phyloP scores from a whole-genome alignment of 2,113 vertebrate genomes.

The Thermophis baileyi region DNA sequence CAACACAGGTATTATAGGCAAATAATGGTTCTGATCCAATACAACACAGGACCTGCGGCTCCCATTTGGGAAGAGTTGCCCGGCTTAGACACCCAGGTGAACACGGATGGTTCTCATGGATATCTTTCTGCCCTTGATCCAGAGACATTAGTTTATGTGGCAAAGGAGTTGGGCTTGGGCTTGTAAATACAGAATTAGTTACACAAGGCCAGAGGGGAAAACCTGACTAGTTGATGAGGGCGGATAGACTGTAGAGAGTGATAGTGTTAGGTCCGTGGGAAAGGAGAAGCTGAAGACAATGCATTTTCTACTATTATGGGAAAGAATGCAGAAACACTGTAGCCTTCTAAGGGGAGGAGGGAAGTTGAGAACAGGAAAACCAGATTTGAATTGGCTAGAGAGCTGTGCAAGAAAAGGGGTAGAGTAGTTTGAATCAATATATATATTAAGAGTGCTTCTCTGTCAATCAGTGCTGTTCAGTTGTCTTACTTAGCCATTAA shows the following conservation, averaged over 20 bases:
- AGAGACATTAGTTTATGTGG: background rate
- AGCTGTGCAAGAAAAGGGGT: background rate
- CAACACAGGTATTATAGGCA: background rate
- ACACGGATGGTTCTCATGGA: background rate
- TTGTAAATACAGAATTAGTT: background rate
- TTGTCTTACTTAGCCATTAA: background rate
- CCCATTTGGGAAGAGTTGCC: background rate
- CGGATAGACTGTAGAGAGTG: background rate
- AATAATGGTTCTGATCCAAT: background rate
- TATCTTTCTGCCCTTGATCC: background rate
- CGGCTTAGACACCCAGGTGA: background rate
- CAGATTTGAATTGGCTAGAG: background rate
- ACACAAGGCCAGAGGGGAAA: background rate
- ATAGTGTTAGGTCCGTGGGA: background rate
- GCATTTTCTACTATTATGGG: background rate
- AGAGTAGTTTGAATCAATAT: background rate
- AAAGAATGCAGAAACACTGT: background rate
- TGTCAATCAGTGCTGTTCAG: background rate
- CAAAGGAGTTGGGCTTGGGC: background rate
- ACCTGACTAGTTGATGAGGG: background rate
- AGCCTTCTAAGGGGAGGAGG: background rate
- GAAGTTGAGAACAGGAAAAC: background rate
- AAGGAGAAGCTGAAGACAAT: background rate
- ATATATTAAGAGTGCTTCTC: background rate
- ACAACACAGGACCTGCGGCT: background rate